Evolutionary conservation across 2,888 invertebrate genomes (phyloP).

Genomic region (Terebella lapidaria): DNA sequence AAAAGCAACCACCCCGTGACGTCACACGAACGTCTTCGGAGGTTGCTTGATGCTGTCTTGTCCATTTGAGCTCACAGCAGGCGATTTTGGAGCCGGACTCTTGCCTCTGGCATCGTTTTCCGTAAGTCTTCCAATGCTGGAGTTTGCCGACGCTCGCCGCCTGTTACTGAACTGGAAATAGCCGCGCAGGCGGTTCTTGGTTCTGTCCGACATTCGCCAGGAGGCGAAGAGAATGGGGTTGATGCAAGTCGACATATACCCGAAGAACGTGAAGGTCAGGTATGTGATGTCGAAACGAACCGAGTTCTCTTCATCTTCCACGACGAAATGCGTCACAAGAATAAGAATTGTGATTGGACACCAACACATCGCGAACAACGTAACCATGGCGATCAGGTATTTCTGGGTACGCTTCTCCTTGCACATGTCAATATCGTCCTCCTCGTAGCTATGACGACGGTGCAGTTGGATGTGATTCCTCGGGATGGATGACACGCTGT

Average conservation of each 20-base stretch:
- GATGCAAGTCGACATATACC: conserved; percentile 65
- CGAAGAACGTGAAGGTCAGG: conserved; percentile 67
- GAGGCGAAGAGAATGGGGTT: conserved; percentile 65
- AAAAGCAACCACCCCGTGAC: too few relatives aligned
- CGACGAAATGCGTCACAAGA: conserved; percentile 63
- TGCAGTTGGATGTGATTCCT: neutral
- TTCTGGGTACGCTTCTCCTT: conserved; percentile 67
- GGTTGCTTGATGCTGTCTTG: too few relatives aligned
- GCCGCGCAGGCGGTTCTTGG: conserved; percentile 42
- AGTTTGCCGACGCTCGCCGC: neutral
- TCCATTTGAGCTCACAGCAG: too few relatives aligned
- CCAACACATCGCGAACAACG: conserved; percentile 62
- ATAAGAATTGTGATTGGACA: conserved; percentile 64
- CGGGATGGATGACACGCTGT: conserved; percentile 9
- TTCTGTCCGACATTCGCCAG: conserved; percentile 59
- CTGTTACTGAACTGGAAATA: conserved; percentile 39
- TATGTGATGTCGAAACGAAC: conserved; percentile 67
- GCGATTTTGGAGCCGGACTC: too few relatives aligned
- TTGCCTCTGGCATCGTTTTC: neutral
- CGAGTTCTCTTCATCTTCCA: conserved; percentile 67
- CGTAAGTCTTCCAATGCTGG: neutral
- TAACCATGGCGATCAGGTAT: conserved; percentile 65
- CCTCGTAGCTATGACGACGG: neutral
- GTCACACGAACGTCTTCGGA: too few relatives aligned
- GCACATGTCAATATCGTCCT: conserved; percentile 41